phyloP scores from a whole-genome alignment of 2,888 invertebrate species.

The Heteromurus nitidus region DNA sequence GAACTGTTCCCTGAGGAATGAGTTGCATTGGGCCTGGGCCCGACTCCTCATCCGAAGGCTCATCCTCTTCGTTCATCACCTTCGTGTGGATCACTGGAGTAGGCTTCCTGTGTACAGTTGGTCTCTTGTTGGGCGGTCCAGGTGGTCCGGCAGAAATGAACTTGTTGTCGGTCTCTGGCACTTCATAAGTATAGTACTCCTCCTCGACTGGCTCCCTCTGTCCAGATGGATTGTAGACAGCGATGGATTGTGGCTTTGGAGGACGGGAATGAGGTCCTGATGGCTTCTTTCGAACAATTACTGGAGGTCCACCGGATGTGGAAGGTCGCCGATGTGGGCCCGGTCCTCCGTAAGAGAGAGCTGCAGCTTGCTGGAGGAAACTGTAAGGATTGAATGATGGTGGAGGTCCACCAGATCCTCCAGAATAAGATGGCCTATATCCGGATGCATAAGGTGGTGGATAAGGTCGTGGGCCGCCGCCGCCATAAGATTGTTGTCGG shows the following conservation, averaged over 20 bases:
- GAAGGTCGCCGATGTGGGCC: neutral
- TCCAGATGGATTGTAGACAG: slow-evolving; percentile 47
- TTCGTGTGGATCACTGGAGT: slow-evolving; percentile 63
- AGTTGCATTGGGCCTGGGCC: neutral
- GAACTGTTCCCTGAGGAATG: slow-evolving; percentile 50
- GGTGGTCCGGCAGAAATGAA: slow-evolving; percentile 57
- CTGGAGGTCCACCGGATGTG: slow-evolving; percentile 45
- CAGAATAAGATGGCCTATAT: neutral
- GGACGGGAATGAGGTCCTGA: slow-evolving; percentile 37
- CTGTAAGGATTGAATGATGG: neutral
- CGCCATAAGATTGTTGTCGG: slow-evolving; percentile 10
- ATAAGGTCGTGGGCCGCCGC: neutral
- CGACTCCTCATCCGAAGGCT: slow-evolving; percentile 5
- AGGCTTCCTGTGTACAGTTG: slow-evolving; percentile 43
- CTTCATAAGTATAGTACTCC: slow-evolving; percentile 55
- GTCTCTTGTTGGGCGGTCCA: slow-evolving; percentile 32
- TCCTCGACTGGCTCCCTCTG: slow-evolving; percentile 48
- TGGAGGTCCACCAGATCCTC: neutral
- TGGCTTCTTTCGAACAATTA: slow-evolving; percentile 34
- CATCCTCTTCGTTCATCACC: slow-evolving; percentile 21
- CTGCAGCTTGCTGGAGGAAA: neutral
- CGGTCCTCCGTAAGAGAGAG: neutral
- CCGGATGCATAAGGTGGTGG: slow-evolving; percentile 7
- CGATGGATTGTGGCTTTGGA: slow-evolving; percentile 45
- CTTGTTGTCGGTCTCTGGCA: slow-evolving; percentile 35